A percentile compares a stretch with the other conserved stretches of the same genome.
Evolutionary conservation across 1,140 invertebrate species (phyloP).

Genomic region (Panagrolaimus sp.): DNA sequence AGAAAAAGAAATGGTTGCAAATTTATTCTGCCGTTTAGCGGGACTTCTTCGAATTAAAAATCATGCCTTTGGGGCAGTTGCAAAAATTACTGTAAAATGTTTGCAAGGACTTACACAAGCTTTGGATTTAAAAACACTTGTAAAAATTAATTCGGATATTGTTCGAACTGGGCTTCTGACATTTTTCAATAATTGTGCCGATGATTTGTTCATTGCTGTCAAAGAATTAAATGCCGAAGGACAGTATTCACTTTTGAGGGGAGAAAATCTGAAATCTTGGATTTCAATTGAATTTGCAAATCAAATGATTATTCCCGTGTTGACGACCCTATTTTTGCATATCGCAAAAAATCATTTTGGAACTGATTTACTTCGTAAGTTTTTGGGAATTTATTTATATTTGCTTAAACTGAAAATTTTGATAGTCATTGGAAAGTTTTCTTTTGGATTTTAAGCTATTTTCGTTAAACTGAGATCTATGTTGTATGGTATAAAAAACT

Average conservation of each 20-base stretch:
- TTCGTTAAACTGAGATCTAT: too few species aligned
- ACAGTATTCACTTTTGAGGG: conserved; percentile 88
- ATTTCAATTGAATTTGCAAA: conserved; percentile 58
- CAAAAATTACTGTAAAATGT: conserved; percentile 90
- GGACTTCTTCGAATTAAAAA: conserved; percentile 80
- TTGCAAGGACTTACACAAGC: conserved; percentile 61
- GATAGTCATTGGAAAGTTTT: conserved; percentile 20
- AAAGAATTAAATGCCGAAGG: conserved; percentile 80
- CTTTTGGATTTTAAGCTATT: too few species aligned
- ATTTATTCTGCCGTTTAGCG: conserved; percentile 90
- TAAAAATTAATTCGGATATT: conserved; percentile 96
- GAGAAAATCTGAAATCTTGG: conserved; percentile 87
- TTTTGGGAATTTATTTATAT: not conserved
- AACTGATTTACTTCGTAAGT: conserved; percentile 82
- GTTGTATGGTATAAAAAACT: too few species aligned
- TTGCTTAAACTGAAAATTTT: conserved; percentile 25
- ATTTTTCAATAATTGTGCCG: conserved; percentile 97
- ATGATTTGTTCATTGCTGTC: conserved; percentile 91
- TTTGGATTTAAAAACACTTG: conserved; percentile 68
- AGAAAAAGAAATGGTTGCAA: conserved; percentile 98
- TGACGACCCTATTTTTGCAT: conserved; percentile 96
- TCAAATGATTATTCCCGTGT: conserved; percentile 63
- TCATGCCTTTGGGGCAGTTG: conserved; percentile 90
- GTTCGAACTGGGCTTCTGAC: conserved; percentile 95
- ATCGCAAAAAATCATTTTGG: conserved; percentile 92